Conservation (phyloP, 2,113 vertebrate species). For the Montifringilla adamsi region DNA sequence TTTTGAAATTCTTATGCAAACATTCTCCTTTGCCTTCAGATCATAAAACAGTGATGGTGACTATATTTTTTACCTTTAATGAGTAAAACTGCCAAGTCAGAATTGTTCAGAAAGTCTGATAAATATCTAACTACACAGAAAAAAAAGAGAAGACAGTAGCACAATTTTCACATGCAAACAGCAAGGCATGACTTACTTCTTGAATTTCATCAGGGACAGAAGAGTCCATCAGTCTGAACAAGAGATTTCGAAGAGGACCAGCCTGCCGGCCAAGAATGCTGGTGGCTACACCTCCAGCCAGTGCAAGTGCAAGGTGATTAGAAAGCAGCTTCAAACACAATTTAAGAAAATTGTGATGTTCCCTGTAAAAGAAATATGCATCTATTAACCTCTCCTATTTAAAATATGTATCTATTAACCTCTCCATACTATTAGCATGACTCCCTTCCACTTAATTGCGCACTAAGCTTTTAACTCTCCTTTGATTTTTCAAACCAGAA, state of each 20-base stretch:
- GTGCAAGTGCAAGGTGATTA: slow-evolving; percentile 93
- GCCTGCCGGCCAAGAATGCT: slow-evolving; percentile 95
- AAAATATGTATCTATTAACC: background rate
- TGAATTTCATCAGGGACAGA: slow-evolving; percentile 98
- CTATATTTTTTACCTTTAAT: background rate
- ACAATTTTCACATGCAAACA: background rate
- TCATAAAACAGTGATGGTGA: background rate
- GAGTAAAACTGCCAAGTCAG: background rate
- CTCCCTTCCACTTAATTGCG: background rate
- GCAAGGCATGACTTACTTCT: slow-evolving; percentile 76
- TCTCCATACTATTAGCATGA: background rate
- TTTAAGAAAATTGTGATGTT: slow-evolving; percentile 95
- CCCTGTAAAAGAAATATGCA: slow-evolving; percentile 72
- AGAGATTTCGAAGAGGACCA: slow-evolving; percentile 90
- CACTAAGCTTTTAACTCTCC: background rate
- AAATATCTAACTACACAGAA: background rate
- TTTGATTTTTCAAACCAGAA: background rate
- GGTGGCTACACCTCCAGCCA: slow-evolving; percentile 95
- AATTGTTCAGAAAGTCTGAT: background rate
- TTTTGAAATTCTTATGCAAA: background rate
- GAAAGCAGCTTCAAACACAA: slow-evolving; percentile 93
- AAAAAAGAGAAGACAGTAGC: background rate
- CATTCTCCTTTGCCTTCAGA: background rate
- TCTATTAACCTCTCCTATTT: background rate
- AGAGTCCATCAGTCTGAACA: slow-evolving; percentile 96